Evolutionary conservation across 2,888 invertebrate genomes (phyloP), one percentile per base, ranked within the genome.

Genomic region (Synanthedon formicaeformis): DNA sequence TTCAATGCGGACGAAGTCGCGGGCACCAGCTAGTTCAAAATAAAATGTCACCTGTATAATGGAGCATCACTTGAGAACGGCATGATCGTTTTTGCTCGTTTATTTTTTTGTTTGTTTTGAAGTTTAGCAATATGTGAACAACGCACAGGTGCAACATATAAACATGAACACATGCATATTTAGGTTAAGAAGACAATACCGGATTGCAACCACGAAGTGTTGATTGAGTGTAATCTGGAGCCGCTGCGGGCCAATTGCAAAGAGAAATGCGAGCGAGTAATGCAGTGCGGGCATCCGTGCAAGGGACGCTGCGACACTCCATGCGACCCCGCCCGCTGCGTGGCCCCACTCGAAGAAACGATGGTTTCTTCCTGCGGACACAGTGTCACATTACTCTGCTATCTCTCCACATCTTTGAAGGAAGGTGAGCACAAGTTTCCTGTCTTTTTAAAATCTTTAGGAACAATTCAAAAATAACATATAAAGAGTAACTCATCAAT

Each of bases 281-380:
- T 90, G 54, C 8, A 62, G 1, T 91, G 91, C 63, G 89, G 89
- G 0, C 91, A 91, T 67, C 56, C 51, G 1, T 91, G 90, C 64
- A 63, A 52, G 4, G 66, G 57, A 0, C 60, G 58, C n/a, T 90
- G 91, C 61, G 56, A 57, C 10, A 60, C 70, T 4, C 48, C 52
- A 0, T 90, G 90, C 58, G 68, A 71, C 12, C 57, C 61, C 2
- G 50, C 53, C 0, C 54, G 55, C 1, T 90, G 90, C 63, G 64
- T 66, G 55, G 62, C 71, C 0, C 2, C 23, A 23, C 53, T 64
- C 1, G 55, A 56, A 4, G 55, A 54, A 12, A 51, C 55, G 13
- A 65, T 75, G 13, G 16, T 41, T 3, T 69, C 85, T 10, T 74
- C 78, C 5, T 91, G 91, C 67, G 89, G 89, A 2, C 91, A 91